Base-by-base conservation (phyloP, 2,888 invertebrate species). In the Augochlorella aurata region DNA sequence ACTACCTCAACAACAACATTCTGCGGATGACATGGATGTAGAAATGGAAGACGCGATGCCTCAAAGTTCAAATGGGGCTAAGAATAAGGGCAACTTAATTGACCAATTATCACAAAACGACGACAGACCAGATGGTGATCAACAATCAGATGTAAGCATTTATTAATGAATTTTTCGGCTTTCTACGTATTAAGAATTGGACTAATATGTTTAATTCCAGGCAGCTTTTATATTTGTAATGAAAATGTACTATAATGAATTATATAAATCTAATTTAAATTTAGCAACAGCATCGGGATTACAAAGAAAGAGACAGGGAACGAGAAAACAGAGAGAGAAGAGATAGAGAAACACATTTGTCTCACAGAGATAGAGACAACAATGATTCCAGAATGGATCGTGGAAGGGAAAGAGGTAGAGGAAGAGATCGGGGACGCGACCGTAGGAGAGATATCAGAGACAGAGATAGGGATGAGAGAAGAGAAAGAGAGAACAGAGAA, bases 21-120 rank as follows among this genome's bases (percentile, higher is more conserved):
- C 95, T 70, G 96, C 96, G 74, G 97, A 97, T 90, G 96, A 96
- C 74, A 97, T 97, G 97, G 97, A 97, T 86, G 95, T 97, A 63
- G 97, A 97, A 92, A 96, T 96, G 92, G 96, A 96, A 79, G 95
- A 96, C 84, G 96, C 90, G n/a, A 92, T 93, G 91, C 92, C 92
- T 2, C 90, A 86, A 67, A 92, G 77, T 21, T 77, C 89, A 58
- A 85, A 87, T 8, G 77, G 79, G 14, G 10, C 74, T 75, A 90
- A 92, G 83, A 91, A 87, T 66, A 93, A 93, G 65, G 87, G 85
- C 14, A 92, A 93, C 83, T 88, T 94, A 38, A 94, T 94, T 78
- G 94, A 95, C 74, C 94, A 96, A 91, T 93, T 96, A 16, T 95
- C 95, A 0, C 93, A 95, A 5, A 92, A 95, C 14, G 95, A 95